A percentile compares a stretch with the other conserved stretches of the same genome.
phyloP scores from a whole-genome alignment of 2,113 vertebrate species.

The Anhinga rufa region DNA sequence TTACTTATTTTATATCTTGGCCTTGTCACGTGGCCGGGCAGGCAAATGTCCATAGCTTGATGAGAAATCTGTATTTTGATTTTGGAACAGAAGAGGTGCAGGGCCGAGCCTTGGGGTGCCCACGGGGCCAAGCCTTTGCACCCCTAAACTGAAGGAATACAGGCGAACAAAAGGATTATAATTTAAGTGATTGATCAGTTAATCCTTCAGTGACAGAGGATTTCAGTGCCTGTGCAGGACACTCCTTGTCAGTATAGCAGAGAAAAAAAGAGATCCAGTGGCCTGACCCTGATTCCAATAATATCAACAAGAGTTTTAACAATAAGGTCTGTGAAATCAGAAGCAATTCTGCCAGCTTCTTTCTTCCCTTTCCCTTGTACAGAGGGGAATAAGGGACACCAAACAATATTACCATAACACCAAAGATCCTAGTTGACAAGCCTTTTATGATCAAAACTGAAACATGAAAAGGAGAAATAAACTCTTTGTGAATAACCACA shows the following conservation, averaged over 20 bases:
- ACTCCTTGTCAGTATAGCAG: background rate
- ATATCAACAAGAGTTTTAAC: background rate
- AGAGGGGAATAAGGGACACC: background rate
- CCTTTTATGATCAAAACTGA: background rate
- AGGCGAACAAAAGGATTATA: background rate
- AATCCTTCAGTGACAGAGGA: background rate
- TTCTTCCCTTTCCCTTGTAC: background rate
- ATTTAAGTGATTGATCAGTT: background rate
- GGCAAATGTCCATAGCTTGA: background rate
- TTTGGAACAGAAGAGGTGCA: background rate
- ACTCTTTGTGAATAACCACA: background rate
- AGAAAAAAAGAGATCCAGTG: background rate
- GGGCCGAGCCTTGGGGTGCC: background rate
- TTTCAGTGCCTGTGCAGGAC: background rate
- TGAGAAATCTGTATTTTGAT: background rate
- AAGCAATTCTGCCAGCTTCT: background rate
- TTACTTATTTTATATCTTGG: background rate
- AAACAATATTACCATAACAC: background rate
- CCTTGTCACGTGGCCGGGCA: accelerated
- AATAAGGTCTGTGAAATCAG: background rate
- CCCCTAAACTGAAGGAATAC: background rate
- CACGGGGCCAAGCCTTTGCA: background rate
- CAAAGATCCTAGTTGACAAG: background rate
- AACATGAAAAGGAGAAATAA: background rate
- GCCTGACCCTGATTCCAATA: background rate